These are phyloP conservation scores for Vireo altiloquus DNA, from an alignment of 2,113 vertebrate genomes.

Conservation along the genomic window DNA sequence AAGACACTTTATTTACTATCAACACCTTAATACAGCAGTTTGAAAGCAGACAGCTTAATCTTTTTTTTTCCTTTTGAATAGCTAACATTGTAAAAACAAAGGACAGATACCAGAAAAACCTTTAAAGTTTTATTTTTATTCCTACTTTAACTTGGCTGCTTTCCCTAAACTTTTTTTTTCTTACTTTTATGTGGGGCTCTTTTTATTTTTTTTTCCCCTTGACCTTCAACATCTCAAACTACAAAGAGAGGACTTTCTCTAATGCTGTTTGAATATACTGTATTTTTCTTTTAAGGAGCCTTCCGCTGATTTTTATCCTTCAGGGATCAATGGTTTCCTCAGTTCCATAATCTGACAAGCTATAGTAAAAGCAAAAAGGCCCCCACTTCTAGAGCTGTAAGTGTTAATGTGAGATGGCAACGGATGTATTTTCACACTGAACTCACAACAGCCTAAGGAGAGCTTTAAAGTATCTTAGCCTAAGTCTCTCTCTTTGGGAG, in stretches of 20 bases:
- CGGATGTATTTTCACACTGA: conserved; percentile 9
- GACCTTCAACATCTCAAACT: conserved; percentile 65
- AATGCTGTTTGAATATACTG: conserved; percentile 54
- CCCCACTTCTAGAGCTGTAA: background rate
- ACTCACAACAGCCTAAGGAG: conserved; percentile 44
- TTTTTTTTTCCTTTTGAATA: background rate
- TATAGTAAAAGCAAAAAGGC: conserved; percentile 29
- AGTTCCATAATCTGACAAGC: conserved; percentile 67
- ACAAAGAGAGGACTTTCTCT: conserved; percentile 63
- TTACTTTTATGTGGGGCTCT: background rate
- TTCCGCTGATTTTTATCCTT: conserved; percentile 69
- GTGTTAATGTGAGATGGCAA: conserved; percentile 48
- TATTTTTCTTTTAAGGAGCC: conserved; percentile 57
- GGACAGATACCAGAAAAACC: background rate
- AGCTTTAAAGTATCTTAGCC: conserved; percentile 57
- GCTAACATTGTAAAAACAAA: conserved; percentile 20
- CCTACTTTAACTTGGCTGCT: background rate
- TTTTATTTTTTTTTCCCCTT: background rate
- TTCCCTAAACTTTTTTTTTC: background rate
- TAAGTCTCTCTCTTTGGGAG: conserved; percentile 61
- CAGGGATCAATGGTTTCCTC: conserved; percentile 56
- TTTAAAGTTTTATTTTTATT: conserved; percentile 24
- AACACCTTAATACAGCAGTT: background rate
- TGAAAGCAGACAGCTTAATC: background rate
- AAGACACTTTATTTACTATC: background rate